Evolutionary conservation across 2,888 invertebrate species (phyloP).

Genomic region (Macaria liturata): DNA sequence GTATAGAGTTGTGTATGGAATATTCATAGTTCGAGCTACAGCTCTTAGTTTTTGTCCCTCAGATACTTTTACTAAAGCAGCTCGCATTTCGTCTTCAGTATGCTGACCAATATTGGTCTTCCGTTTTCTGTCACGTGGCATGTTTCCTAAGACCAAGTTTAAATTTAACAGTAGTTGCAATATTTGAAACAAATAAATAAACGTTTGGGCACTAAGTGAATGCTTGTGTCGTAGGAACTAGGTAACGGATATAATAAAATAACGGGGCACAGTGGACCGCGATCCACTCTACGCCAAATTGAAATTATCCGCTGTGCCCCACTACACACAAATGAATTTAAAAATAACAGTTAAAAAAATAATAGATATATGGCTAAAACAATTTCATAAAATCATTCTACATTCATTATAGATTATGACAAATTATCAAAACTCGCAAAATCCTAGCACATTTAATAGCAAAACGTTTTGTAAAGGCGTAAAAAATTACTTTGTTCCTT

Average conservation of each 20-base stretch:
- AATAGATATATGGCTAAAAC: neutral
- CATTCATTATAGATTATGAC: neutral
- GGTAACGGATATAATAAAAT: neutral
- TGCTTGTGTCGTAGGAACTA: no score
- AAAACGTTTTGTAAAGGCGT: neutral
- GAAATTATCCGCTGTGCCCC: slow-evolving; percentile 1
- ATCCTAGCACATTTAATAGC: neutral
- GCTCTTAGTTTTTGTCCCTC: slow-evolving; percentile 9
- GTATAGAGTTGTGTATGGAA: slow-evolving; percentile 25
- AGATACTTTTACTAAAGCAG: neutral
- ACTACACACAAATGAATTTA: neutral
- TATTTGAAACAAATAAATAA: no score
- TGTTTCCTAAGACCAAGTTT: neutral
- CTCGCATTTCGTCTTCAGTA: slow-evolving; percentile 5
- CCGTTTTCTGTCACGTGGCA: slow-evolving; percentile 14
- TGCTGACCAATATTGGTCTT: slow-evolving; percentile 16
- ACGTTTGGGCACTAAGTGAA: neutral
- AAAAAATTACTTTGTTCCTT: neutral
- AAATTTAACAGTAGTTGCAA: neutral
- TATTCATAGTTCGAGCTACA: slow-evolving; percentile 10
- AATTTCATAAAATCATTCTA: neutral
- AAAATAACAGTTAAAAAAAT: neutral
- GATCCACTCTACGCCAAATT: slow-evolving; percentile 1
- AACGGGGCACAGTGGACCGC: slow-evolving; percentile 1
- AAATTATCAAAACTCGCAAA: neutral